phyloP scores from a whole-genome alignment of 2,797 vertebrate species.

The Sardinella longiceps region DNA sequence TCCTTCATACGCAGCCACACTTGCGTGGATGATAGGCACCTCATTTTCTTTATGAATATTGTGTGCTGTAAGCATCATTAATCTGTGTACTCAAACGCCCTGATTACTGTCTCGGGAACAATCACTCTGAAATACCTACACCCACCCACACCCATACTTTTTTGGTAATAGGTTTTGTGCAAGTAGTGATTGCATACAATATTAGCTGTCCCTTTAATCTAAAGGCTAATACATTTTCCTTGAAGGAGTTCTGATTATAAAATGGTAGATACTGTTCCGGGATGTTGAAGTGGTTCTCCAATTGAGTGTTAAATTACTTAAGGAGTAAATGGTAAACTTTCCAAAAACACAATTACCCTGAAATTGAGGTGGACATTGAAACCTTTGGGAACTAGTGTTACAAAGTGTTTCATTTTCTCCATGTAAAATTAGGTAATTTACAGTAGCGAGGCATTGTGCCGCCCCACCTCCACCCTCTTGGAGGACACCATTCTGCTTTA shows the following conservation, averaged over 20 bases:
- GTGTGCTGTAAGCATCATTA: not conserved
- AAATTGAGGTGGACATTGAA: too few species aligned
- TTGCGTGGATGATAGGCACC: not conserved
- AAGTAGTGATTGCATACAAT: not conserved
- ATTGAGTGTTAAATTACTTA: too few species aligned
- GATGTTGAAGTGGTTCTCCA: not conserved
- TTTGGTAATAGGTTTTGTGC: not conserved
- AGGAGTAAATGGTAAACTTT: too few species aligned
- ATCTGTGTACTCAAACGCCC: not conserved
- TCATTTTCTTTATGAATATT: conserved; percentile 21
- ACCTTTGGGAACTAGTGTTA: too few species aligned
- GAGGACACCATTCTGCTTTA: too few species aligned
- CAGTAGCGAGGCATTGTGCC: too few species aligned
- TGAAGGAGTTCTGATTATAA: not conserved
- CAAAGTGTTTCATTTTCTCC: too few species aligned
- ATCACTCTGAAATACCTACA: not conserved
- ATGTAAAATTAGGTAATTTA: too few species aligned
- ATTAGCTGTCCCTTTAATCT: conserved; percentile 7
- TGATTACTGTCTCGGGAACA: not conserved
- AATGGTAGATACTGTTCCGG: not conserved
- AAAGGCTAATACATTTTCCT: not conserved
- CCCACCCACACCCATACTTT: too few species aligned
- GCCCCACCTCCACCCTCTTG: too few species aligned
- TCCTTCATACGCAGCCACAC: conserved; percentile 30
- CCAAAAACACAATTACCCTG: too few species aligned